Evolutionary conservation across 2,888 invertebrate genomes (phyloP).

Genomic region (Volucella zonaria): DNA sequence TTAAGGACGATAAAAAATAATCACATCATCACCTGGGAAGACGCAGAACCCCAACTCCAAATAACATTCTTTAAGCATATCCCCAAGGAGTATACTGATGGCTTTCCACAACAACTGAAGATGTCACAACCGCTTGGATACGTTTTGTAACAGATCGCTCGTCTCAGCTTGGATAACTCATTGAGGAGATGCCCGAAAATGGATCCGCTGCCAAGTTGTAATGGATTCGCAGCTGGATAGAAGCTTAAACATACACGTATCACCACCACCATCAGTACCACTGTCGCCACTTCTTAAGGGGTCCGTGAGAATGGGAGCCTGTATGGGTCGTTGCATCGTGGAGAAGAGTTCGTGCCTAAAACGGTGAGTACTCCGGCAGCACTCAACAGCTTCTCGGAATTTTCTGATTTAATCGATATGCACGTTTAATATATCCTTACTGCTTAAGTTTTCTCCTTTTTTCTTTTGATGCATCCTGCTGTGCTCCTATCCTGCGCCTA

Average conservation of each 20-base stretch:
- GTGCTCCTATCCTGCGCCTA: background rate
- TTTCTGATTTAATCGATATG: constrained; percentile 63
- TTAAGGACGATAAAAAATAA: background rate
- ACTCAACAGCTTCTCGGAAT: constrained; percentile 24
- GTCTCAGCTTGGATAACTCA: background rate
- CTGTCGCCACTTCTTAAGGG: background rate
- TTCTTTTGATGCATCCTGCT: background rate
- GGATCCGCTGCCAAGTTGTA: constrained; percentile 48
- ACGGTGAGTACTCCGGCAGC: constrained; percentile 67
- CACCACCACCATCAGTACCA: constrained; percentile 20
- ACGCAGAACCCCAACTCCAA: background rate
- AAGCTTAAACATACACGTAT: constrained; percentile 32
- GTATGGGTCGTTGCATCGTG: constrained; percentile 76
- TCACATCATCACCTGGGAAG: constrained; percentile 4
- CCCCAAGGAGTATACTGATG: constrained; percentile 1
- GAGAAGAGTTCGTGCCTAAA: constrained; percentile 71
- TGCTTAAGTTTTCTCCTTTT: constrained; percentile 10
- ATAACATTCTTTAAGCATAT: constrained; percentile 15
- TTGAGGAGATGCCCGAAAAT: constrained; percentile 60
- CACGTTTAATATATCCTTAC: constrained; percentile 3
- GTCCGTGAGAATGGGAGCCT: constrained; percentile 75
- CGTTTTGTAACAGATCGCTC: constrained; percentile 13
- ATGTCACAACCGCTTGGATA: constrained; percentile 21
- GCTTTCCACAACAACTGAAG: constrained; percentile 1
- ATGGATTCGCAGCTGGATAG: constrained; percentile 70